Conservation (phyloP, 2,113 vertebrate species). For the Tinamus guttatus region DNA sequence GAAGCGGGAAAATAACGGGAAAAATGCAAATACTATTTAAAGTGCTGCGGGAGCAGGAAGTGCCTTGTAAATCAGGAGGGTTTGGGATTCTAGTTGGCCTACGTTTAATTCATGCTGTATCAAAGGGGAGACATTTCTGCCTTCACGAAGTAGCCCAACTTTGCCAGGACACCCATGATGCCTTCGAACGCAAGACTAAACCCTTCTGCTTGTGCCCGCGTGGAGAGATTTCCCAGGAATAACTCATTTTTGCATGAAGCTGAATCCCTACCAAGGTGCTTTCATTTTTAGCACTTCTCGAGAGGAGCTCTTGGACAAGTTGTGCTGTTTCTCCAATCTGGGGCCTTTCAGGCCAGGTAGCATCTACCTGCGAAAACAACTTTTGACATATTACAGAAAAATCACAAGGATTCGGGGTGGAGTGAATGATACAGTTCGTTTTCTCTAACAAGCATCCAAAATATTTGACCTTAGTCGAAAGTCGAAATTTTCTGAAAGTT, state of each 20-base stretch:
- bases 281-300: neutral
- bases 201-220: slow-evolving; percentile 9
- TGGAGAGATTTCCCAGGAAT: neutral
- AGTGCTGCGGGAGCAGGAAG: slow-evolving; percentile 63
- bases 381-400: neutral
- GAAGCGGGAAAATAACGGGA: slow-evolving; percentile 52
- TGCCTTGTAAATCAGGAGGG: slow-evolving; percentile 49
- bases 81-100: slow-evolving; percentile 68
- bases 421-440: neutral
- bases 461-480: neutral
- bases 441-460: neutral
- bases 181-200: slow-evolving; percentile 59
- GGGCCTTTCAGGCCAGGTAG: neutral
- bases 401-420: neutral
- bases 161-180: slow-evolving; percentile 16
- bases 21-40: slow-evolving; percentile 44
- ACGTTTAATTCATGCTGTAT: slow-evolving; percentile 24
- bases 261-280: neutral
- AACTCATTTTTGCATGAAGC: neutral
- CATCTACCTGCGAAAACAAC: neutral
- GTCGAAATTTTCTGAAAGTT: neutral
- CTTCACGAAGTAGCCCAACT: slow-evolving; percentile 19
- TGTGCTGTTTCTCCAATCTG: neutral
- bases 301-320: neutral
- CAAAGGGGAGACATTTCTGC: slow-evolving; percentile 51